These are phyloP conservation scores for Strigamia maritima DNA, from an alignment of 2,888 invertebrate genomes.

Conservation along the genomic window DNA sequence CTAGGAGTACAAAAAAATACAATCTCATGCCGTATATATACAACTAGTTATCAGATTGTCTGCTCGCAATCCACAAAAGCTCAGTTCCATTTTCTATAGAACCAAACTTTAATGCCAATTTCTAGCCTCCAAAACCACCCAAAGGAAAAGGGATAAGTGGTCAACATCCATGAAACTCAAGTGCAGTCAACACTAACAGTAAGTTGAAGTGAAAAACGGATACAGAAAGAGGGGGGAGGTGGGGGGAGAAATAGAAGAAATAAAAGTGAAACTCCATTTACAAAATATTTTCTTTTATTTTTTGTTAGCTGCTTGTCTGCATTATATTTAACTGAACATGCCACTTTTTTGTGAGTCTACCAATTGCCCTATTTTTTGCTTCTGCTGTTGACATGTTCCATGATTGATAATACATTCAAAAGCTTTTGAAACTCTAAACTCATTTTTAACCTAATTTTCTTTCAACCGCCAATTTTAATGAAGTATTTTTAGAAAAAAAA, in stretches of 20 bases:
- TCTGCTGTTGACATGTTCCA: background rate
- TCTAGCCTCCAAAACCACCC: slow-evolving; percentile 23
- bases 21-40: background rate
- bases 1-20: background rate
- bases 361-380: background rate
- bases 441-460: background rate
- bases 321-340: background rate
- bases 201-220: slow-evolving; percentile 12
- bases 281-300: background rate
- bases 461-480: background rate
- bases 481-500: background rate
- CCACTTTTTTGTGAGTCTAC: background rate
- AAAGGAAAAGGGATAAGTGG: background rate
- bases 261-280: background rate
- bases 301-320: no score
- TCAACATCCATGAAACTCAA: slow-evolving; percentile 16
- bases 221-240: no score
- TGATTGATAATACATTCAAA: background rate
- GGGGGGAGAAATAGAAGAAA: background rate
- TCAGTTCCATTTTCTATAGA: slow-evolving; percentile 1
- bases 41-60: slow-evolving; percentile 19
- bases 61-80: slow-evolving; percentile 9
- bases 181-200: slow-evolving; percentile 11
- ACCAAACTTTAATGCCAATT: slow-evolving; percentile 10
- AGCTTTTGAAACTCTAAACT: background rate